Evolutionary conservation across 1,140 invertebrate genomes (phyloP), one percentile per base, ranked within the genome.

Genomic region (Pteromalus puparum): DNA sequence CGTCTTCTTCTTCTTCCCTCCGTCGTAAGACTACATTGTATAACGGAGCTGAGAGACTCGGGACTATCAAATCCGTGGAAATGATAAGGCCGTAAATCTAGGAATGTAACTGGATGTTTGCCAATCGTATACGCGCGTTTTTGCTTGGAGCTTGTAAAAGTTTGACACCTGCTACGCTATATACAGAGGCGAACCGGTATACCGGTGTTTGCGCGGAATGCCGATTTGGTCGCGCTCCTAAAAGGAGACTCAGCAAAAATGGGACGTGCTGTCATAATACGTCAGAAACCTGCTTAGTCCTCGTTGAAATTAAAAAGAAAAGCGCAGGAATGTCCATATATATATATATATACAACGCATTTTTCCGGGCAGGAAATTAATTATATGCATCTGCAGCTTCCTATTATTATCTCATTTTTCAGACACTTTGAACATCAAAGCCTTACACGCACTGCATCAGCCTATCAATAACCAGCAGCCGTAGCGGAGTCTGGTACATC

Each of bases 331-430:
- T 42, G 18, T n/a, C 53, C 5, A 61, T 61, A 2, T 15, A 53
- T 15, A 2, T 21, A 18, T 53, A 53, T 12, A 12, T 4, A n/a
- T n/a, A 3, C 18, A 18, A 53, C 13, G 30, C 3, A n/a, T 61
- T 61, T 61, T n/a, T n/a, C 53, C 53, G 53, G 1, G 18, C 18
- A n/a, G 53, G 53, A 61, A 61, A 61, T 61, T n/a, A 61, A 61
- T 61, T 21, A 61, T 21, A 61, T 70, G 67, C 26, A 28, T 30
- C 24, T 24, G 6, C 53, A 70, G 67, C 67, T 28, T 70, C 24
- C 67, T 28, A 82, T 74, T 73, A 81, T 68, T 53, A 53, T 53
- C 38, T 38, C 67, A 81, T 72, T 74, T 74, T 38, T 42, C 73
- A 74, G 24, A 15, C 9, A 42, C 28, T 12, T 28, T 0, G 12